Evolutionary conservation across 2,113 vertebrate genomes (phyloP).

Genomic region (Xyliphius kryptos): DNA sequence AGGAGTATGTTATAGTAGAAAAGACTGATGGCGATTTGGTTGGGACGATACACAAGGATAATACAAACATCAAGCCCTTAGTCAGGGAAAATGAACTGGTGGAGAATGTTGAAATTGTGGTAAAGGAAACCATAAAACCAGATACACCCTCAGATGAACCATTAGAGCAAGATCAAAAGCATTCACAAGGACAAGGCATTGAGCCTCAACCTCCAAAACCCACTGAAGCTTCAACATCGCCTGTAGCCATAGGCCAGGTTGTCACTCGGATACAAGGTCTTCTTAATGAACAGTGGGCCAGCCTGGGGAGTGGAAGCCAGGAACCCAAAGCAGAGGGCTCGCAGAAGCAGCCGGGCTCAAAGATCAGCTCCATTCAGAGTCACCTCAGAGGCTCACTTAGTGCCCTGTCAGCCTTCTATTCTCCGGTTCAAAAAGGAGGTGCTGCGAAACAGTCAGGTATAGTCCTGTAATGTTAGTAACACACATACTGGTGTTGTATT

Average conservation of each 20-base stretch:
- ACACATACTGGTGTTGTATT: too few species aligned
- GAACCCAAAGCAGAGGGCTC: slow-evolving; percentile 62
- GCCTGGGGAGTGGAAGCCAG: slow-evolving; percentile 82
- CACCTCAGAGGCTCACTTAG: slow-evolving; percentile 93
- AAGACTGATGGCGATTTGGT: slow-evolving; percentile 34
- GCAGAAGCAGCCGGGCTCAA: slow-evolving; percentile 64
- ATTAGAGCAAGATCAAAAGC: slow-evolving; percentile 31
- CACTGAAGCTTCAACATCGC: slow-evolving; percentile 58
- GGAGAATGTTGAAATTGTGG: slow-evolving; percentile 30
- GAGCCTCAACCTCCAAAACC: slow-evolving; percentile 46
- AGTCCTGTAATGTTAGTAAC: too few species aligned
- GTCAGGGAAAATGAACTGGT: slow-evolving; percentile 31
- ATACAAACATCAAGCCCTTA: slow-evolving; percentile 25
- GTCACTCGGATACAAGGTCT: slow-evolving; percentile 91
- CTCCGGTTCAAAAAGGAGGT: slow-evolving; percentile 69
- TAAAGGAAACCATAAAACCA: slow-evolving; percentile 10
- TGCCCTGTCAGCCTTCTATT: slow-evolving; percentile 88
- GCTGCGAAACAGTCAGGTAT: slow-evolving; percentile 67
- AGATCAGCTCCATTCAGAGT: slow-evolving; percentile 94
- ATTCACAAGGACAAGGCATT: too few species aligned
- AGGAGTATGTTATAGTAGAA: slow-evolving; percentile 41
- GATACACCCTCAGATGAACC: slow-evolving; percentile 19
- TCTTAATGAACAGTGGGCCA: slow-evolving; percentile 91
- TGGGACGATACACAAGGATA: slow-evolving; percentile 32
- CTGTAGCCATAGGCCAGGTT: slow-evolving; percentile 84